Evolutionary conservation across 2,797 vertebrate genomes (phyloP).

Genomic region (Dermochelys coriacea): DNA sequence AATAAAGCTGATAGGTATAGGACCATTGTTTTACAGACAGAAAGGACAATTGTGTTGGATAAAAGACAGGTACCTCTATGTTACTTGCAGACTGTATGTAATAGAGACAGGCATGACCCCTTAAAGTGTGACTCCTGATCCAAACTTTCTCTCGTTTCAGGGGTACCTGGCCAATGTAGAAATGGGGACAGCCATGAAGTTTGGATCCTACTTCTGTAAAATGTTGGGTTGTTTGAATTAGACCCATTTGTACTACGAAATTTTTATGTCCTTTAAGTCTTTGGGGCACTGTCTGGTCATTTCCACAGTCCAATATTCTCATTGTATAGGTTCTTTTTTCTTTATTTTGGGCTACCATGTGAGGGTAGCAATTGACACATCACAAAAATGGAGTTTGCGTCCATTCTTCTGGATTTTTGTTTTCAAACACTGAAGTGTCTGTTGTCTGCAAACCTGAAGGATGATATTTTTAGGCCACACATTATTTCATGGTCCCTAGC

Average conservation of each 20-base stretch:
- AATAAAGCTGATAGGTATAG: not conserved
- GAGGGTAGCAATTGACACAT: not conserved
- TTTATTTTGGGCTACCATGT: not conserved
- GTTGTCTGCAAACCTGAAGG: too few relatives aligned
- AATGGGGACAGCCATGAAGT: not conserved
- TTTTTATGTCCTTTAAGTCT: too few relatives aligned
- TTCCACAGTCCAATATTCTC: not conserved
- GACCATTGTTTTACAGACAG: not conserved
- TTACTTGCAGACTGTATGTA: not conserved
- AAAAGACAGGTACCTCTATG: not conserved
- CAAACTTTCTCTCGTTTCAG: not conserved
- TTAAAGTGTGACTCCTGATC: not conserved
- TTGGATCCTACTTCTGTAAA: not conserved
- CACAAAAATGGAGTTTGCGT: not conserved
- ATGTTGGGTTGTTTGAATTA: not conserved
- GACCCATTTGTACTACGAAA: too few relatives aligned
- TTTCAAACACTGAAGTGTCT: not conserved
- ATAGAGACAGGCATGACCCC: not conserved
- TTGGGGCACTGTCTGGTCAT: not conserved
- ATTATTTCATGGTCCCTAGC: not conserved
- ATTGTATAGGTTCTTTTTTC: not conserved
- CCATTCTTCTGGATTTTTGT: not conserved
- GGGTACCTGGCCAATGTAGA: not conserved
- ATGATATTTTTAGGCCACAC: too few relatives aligned
- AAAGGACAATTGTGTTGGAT: not conserved